phyloP scores from a whole-genome alignment of 1,140 invertebrate genomes.

The Anastrepha obliqua region DNA sequence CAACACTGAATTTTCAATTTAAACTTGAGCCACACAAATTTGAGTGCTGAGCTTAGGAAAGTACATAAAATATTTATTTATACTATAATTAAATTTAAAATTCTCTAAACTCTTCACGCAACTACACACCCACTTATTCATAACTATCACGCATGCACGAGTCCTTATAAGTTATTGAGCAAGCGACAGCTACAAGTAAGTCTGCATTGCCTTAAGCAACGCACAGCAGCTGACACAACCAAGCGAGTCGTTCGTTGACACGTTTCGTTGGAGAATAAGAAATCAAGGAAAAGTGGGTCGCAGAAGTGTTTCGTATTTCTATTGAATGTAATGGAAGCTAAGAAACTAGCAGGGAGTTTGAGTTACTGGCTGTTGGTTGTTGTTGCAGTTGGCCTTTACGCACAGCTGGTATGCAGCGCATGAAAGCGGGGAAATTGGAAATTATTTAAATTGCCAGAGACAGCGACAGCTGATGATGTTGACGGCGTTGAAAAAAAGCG shows the following conservation, averaged over 20 bases:
- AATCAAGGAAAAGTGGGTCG: not conserved
- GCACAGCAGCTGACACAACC: too few relatives aligned
- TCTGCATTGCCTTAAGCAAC: not conserved
- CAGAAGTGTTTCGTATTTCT: not conserved
- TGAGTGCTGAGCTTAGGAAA: too few relatives aligned
- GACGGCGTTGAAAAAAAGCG: not conserved
- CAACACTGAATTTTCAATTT: not conserved
- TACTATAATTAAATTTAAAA: not conserved
- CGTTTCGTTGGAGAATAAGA: not conserved
- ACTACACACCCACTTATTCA: not conserved
- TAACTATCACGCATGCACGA: not conserved
- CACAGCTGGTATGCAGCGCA: not conserved
- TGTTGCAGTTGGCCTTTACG: not conserved
- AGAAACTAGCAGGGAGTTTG: not conserved
- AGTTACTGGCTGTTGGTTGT: not conserved
- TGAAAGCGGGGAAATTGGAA: not conserved
- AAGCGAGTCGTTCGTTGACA: not conserved
- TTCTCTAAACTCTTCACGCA: not conserved
- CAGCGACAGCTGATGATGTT: conserved; percentile 23
- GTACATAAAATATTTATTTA: too few relatives aligned
- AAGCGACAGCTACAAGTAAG: not conserved
- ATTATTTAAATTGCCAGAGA: conserved; percentile 34
- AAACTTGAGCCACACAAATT: not conserved
- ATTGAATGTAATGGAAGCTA: not conserved
- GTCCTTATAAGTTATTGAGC: not conserved